Evolutionary conservation across 2,797 vertebrate species (phyloP), one percentile per base, ranked within the genome.

Genomic region (Sardinella longiceps): DNA sequence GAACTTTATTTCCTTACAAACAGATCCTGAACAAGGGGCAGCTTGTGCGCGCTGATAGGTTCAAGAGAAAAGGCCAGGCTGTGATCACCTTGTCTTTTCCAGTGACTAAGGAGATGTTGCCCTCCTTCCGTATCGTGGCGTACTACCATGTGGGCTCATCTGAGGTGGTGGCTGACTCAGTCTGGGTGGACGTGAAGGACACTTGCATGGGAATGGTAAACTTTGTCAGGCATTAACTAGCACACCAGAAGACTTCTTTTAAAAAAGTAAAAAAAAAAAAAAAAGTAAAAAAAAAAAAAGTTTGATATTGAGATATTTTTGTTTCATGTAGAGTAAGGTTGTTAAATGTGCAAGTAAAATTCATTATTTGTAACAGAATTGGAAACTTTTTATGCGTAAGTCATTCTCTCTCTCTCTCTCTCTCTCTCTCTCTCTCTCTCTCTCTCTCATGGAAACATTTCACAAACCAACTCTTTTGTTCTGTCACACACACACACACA

Each of bases 181-280:
- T 96, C 85, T 96, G 95, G 96, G 87, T 96, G 2, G 95, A 97
- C 0, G 93, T 97, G 82, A 94, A 93, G 86, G 96, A 97, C 87
- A 94, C 93, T 0, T 97, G 96, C 81, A 93, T 96, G 92, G 96
- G 96, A 90, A 94, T 51, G 0, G 96, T 97, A 83, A 28, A 84
- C n/a, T 50, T 80, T 37, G 60, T 12, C 25, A 30, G 11, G 30
- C 63, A 70, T 6, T 3, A 70, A 33, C 11, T 25, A 63, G 60
- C 2, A 63, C 28, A 14, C 33, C 18, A 15, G 2, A 23, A 23
- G 4, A 53, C 18, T 53, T 20, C 23, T 4, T 20, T 18, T 20
- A 53, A 20, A 20, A 3, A 4, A 53, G 18, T 0, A 15, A 14
- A 14, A 50, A 3, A 50, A 15, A 3, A 15, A 14, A 14, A 50